A percentile compares a stretch with the other conserved stretches of the same genome.
phyloP scores from a whole-genome alignment of 2,113 vertebrate genomes.

The Marmota flaviventris region DNA sequence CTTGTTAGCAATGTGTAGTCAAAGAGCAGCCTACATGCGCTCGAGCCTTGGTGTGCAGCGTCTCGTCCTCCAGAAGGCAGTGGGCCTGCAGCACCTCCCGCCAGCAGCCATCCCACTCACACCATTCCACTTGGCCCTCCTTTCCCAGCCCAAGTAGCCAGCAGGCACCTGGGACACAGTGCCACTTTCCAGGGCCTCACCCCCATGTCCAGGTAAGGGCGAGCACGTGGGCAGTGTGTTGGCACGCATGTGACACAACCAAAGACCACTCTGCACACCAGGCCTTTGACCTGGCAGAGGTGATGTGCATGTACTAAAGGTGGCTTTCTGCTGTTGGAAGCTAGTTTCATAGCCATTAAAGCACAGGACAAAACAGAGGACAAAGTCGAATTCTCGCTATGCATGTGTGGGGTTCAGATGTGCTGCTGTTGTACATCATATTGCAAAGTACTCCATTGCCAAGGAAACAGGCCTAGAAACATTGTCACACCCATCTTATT shows the following conservation, averaged over 20 bases:
- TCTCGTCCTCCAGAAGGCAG: neutral
- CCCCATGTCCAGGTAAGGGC: neutral
- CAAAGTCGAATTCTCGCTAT: constrained; percentile 47
- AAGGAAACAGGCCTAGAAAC: constrained; percentile 70
- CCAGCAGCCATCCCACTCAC: constrained; percentile 3
- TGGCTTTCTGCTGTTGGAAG: neutral
- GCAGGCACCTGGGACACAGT: constrained; percentile 42
- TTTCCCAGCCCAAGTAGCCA: constrained; percentile 45
- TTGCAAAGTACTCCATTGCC: constrained; percentile 64
- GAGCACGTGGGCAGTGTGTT: neutral
- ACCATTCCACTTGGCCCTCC: constrained; percentile 74
- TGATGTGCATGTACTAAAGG: neutral
- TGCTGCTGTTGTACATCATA: constrained; percentile 37
- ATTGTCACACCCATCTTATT: neutral
- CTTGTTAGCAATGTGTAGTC: too few relatives aligned
- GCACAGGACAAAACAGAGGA: constrained; percentile 36
- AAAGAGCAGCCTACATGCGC: neutral
- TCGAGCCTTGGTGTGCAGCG: neutral
- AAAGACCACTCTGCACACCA: constrained; percentile 46
- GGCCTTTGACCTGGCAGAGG: constrained; percentile 19
- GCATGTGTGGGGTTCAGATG: constrained; percentile 76
- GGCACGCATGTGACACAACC: constrained; percentile 3
- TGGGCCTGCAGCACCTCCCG: neutral
- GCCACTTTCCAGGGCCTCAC: constrained; percentile 56
- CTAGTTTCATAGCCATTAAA: constrained; percentile 2